Conservation (phyloP, 2,113 vertebrate species). For the Chlorocebus sabaeus region DNA sequence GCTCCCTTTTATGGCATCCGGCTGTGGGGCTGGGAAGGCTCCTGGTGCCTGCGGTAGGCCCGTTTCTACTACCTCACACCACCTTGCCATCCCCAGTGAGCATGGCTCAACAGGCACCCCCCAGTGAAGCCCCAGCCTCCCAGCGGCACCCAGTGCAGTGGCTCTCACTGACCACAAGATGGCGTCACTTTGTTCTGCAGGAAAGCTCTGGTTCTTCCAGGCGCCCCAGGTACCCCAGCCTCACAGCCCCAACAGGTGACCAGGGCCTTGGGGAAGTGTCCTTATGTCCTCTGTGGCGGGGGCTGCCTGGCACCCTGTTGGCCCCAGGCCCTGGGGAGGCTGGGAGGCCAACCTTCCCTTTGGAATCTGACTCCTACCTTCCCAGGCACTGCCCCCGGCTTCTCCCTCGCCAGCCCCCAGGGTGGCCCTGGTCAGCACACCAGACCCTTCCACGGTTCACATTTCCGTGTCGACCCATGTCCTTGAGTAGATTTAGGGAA, state of each 20-base stretch:
- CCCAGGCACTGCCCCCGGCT: neutral
- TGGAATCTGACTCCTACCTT: neutral
- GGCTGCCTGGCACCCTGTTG: too few species aligned
- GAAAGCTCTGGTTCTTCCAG: neutral
- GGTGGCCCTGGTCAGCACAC: neutral
- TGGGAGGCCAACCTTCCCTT: neutral
- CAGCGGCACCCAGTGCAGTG: neutral
- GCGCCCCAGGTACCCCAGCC: neutral
- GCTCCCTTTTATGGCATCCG: neutral
- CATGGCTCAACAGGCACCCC: too few species aligned
- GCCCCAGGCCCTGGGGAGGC: neutral
- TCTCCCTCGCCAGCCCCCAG: neutral
- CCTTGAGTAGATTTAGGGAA: neutral
- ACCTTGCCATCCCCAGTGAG: neutral
- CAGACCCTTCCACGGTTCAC: neutral
- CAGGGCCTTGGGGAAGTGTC: neutral
- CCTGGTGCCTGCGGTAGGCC: too few species aligned
- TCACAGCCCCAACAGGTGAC: neutral
- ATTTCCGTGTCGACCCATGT: rapidly evolving
- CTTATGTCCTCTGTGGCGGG: rapidly evolving
- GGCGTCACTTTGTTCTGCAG: neutral
- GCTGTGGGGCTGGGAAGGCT: neutral
- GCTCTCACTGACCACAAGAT: neutral
- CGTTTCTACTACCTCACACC: neutral
- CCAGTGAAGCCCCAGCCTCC: too few species aligned